Base-by-base conservation (phyloP, 1,140 invertebrate species). In the Drosophila orena region DNA sequence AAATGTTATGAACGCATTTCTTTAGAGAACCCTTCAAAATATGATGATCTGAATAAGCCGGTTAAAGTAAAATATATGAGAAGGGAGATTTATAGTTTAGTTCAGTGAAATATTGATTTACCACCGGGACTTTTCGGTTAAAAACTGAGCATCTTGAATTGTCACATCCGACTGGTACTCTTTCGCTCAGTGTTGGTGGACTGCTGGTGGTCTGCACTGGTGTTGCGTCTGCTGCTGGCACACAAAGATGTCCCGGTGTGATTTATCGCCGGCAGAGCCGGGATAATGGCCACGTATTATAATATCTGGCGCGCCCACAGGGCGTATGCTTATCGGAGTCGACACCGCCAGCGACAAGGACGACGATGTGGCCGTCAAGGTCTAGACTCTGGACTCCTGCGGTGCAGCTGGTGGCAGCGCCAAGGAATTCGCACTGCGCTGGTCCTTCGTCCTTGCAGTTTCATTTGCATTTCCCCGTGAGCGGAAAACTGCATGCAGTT, bases 281-380 rank as follows among this genome's bases (percentile, higher is more conserved):
- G 83, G 83, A 88, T 88, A 88, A 88, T 88, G 79, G 83, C 83
- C 84, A 88, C 83, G 83, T 88, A 88, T 88, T 88, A 88, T 88
- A 89, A 88, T 88, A 88, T 89, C 73, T 88, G 84, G 84, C 79
- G 75, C 79, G 76, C 84, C 84, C 72, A 75, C 52, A 59, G 64
- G 81, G 83, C 83, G 83, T 88, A 88, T 88, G 83, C 83, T 88
- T 88, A 88, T 88, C 83, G 83, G 79, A 64, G 84, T 38, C 64
- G 75, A 77, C 74, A 61, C 56, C 64, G 84, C 66, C 84, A 81
- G 69, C 73, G 80, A 74, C 73, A 77, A 68, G 50, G 74, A 62
- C 73, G 46, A 34, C 72, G 72, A 73, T 59, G 40, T 27, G 52
- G 70, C 50, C 81, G 84, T 76, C 80, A 84, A 84, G 80, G 80